Evolutionary conservation across 1,140 invertebrate genomes (phyloP), one percentile per base, ranked within the genome.

Genomic region (Euwallacea similis): DNA sequence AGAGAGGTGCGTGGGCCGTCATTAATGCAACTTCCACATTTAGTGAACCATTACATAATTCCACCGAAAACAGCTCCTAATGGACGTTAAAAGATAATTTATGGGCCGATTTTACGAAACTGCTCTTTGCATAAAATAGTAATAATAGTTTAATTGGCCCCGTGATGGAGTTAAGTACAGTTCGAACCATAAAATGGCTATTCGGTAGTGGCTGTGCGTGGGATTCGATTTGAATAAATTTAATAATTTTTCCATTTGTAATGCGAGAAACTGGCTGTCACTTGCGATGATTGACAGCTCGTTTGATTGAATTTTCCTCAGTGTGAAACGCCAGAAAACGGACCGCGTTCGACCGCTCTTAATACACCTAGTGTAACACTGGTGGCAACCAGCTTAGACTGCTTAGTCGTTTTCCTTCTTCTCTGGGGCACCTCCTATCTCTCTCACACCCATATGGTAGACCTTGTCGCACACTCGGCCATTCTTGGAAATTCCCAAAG

Each of bases 401-500:
- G 65, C 63, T 65, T 65, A 46, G 41, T 65, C 63, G 53, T 65
- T 41, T 53, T 65, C 43, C 53, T 21, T 54, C 21, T 16, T 43
- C 33, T 7, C 54, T 33, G 47, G 15, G 44, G 15, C 13, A 10
- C 11, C 47, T 10, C 13, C 33, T 13, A 53, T 58, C 55, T 67
- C 55, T 59, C 8, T 67, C 55, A 33, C n/a, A 55, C 63, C 33
- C 63, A 15, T 16, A 4, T 33, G 21, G 21, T 4, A 42, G 7
- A 46, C 42, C 43, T 16, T 47, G 47, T 67, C 41, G 11, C 41
- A 46, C 42, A 8, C 65, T 13, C 42, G 42, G 15, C 15, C 41
- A 58, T 67, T 59, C 55, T 67, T 67, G 54, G 65, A 67, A 67
- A 67, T 67, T 58, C 65, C 65, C 56, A 67, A 67, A 67, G 65